Evolutionary conservation across 23 tunicate genomes (phyloP).

Genomic region (Halocynthia roretzi): DNA sequence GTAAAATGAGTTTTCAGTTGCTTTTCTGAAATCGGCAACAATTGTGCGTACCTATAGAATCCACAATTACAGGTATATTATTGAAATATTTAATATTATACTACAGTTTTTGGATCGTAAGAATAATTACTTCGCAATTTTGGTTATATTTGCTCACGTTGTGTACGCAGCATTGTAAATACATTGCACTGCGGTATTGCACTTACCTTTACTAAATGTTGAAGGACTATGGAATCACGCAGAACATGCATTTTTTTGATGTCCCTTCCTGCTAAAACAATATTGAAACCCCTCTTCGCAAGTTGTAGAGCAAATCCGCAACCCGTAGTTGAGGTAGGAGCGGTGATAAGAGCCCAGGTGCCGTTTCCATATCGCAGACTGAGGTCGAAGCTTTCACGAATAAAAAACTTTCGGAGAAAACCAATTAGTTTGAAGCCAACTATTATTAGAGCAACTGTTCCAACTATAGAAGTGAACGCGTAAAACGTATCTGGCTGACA

Average conservation of each 20-base stretch:
- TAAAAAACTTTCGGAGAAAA: slow-evolving; percentile 67
- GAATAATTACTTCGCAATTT: too few relatives aligned
- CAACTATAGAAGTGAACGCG: slow-evolving; percentile 4
- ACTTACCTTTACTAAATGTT: slow-evolving; percentile 65
- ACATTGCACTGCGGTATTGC: background rate
- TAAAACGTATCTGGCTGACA: too few relatives aligned
- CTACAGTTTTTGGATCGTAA: too few relatives aligned
- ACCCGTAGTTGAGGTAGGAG: slow-evolving; percentile 78
- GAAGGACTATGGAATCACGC: slow-evolving; percentile 65
- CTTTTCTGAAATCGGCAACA: slow-evolving; percentile 68
- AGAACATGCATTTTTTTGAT: slow-evolving; percentile 60
- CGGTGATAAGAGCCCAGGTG: slow-evolving; percentile 87
- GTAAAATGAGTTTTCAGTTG: slow-evolving; percentile 48
- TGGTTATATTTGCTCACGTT: background rate
- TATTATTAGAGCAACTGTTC: background rate
- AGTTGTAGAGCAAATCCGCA: slow-evolving; percentile 70
- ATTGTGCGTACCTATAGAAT: slow-evolving; percentile 62
- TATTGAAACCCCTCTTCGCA: slow-evolving; percentile 71
- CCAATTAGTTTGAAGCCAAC: slow-evolving; percentile 37
- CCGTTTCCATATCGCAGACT: slow-evolving; percentile 65
- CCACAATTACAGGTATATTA: too few relatives aligned
- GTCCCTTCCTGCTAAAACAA: slow-evolving; percentile 79
- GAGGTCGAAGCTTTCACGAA: slow-evolving; percentile 69
- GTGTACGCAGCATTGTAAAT: background rate
- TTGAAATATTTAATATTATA: too few relatives aligned